These are phyloP conservation scores for Philereme vetulata DNA, from an alignment of 2,888 invertebrate species.

Conservation along the genomic window DNA sequence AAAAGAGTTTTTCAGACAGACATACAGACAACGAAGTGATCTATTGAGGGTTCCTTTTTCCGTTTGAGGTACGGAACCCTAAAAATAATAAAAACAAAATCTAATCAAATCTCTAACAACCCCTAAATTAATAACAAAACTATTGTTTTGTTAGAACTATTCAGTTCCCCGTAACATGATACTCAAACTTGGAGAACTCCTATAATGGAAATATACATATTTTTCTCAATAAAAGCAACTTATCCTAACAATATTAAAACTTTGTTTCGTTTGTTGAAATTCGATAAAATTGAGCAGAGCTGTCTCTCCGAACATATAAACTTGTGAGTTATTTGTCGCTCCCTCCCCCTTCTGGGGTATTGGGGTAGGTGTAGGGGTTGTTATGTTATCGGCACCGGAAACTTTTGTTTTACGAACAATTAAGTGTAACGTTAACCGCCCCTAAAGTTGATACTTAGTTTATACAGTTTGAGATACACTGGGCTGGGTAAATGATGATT, in stretches of 20 bases:
- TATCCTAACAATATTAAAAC: conserved; percentile 30
- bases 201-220: conserved; percentile 21
- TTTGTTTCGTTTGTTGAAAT: conserved; percentile 34
- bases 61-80: too few species aligned
- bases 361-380: conserved; percentile 10
- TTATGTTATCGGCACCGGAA: conserved; percentile 65
- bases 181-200: not conserved
- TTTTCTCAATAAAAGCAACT: conserved; percentile 23
- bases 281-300: conserved; percentile 38
- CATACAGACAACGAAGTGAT: too few species aligned
- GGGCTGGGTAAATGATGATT: conserved; percentile 20
- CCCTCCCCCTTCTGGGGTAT: conserved; percentile 8
- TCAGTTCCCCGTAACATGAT: conserved; percentile 5
- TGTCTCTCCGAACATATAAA: conserved; percentile 37
- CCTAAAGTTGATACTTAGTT: conserved; percentile 57
- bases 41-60: too few species aligned
- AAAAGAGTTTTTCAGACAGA: too few species aligned
- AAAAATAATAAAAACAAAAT: too few species aligned
- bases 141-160: too few species aligned
- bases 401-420: conserved; percentile 78
- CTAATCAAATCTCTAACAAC: too few species aligned
- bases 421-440: conserved; percentile 74
- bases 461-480: conserved; percentile 46
- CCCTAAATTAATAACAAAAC: too few species aligned
- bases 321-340: conserved; percentile 47